Evolutionary conservation across 2,888 invertebrate species (phyloP), one percentile per base, ranked within the genome.

Genomic region (Chrysopilus asiliformis): DNA sequence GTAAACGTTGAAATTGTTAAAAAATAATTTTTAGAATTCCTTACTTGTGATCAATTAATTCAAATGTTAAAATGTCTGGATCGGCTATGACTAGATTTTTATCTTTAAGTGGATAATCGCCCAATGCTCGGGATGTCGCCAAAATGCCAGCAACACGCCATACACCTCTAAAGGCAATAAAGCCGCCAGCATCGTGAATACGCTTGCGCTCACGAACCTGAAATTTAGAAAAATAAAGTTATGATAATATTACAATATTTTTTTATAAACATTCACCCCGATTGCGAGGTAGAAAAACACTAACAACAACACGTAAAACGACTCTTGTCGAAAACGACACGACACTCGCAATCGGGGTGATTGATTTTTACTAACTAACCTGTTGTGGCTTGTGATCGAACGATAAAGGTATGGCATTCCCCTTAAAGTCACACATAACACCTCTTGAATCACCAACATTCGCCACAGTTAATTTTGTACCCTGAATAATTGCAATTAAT

Each of bases 361-460:
- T n/a, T n/a, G n/a, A n/a, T n/a, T 31, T 6, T 7, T 10, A 22
- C n/a, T 26, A 4, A 35, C 26, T 25, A 68, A 89, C 87, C 72
- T 91, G 87, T 56, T 91, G 87, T 25, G 95, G 95, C 66, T 95
- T 95, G 59, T 95, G 95, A 63, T 95, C 95, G 60, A 87, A 89
- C 2, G 94, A 93, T 6, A 95, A 66, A 10, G 89, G 91, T 48
- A 90, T 86, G 1, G 85, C 86, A 58, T 83, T 84, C 24, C 91
- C 91, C 53, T 80, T 76, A 32, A 73, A 73, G 62, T 93, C 91
- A 61, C 90, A 93, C 81, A 94, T 86, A 0, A 94, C 93, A 18
- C 91, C 95, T 45, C 95, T 70, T 0, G 94, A 94, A 61, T 95
- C 95, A 4, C 95, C 95, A 16, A 95, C 93, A 69, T 95, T 95